Conservation (phyloP, 2,113 vertebrate species). For the Tretioscincus oriximinensis region DNA sequence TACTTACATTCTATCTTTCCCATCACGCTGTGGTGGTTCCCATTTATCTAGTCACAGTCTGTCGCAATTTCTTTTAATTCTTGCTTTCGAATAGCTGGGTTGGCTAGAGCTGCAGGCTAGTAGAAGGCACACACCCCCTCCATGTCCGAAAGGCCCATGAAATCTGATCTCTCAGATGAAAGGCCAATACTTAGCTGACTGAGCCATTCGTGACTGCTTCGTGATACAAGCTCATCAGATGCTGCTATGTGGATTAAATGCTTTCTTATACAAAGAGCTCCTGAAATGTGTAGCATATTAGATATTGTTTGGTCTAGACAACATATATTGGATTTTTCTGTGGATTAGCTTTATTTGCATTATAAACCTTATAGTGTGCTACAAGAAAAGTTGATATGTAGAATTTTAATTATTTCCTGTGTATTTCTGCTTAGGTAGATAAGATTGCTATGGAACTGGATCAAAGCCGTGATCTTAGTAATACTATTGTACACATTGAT, state of each 20-base stretch:
- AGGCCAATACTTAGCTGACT: too few species aligned
- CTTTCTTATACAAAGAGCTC: not conserved
- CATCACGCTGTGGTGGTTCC: too few species aligned
- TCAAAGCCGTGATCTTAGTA: constrained; percentile 80
- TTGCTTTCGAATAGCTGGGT: too few species aligned
- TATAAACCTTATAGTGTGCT: not conserved
- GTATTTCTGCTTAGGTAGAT: constrained; percentile 76
- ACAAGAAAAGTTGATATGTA: not conserved
- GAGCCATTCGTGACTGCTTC: not conserved
- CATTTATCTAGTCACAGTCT: too few species aligned
- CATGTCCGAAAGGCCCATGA: too few species aligned
- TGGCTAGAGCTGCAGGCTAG: too few species aligned
- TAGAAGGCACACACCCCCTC: too few species aligned
- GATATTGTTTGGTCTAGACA: not conserved
- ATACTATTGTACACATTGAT: constrained; percentile 91
- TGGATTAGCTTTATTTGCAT: too few species aligned
- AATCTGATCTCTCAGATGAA: too few species aligned
- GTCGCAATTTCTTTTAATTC: too few species aligned
- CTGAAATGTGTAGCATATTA: not conserved
- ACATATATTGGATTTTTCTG: not conserved
- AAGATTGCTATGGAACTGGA: constrained; percentile 79
- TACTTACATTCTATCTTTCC: too few species aligned
- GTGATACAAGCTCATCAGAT: not conserved
- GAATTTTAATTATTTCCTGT: not conserved
- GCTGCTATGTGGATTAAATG: not conserved